Evolutionary conservation across 2,888 invertebrate species (phyloP).

Genomic region (Listrodromus nycthemerus): DNA sequence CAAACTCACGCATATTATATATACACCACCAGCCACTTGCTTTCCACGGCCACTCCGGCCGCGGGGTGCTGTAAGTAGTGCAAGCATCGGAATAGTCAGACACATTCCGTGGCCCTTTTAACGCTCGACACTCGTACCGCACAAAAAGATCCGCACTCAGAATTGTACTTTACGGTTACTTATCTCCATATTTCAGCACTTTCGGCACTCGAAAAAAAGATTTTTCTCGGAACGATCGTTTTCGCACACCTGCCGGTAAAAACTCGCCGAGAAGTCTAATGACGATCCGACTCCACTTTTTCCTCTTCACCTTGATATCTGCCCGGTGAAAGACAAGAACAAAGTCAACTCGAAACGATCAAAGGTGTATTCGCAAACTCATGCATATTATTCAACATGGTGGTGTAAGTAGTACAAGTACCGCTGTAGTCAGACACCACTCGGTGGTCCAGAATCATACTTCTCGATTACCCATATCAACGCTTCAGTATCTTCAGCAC

Average conservation of each 20-base stretch:
- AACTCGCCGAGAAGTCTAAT: background rate
- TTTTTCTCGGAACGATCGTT: background rate
- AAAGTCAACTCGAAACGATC: too few species aligned
- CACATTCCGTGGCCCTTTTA: constrained; percentile 25
- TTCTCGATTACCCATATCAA: background rate
- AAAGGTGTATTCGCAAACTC: too few species aligned
- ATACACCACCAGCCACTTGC: constrained; percentile 6
- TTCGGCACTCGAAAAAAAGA: background rate
- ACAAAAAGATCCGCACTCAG: background rate
- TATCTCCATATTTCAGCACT: background rate
- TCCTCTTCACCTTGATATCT: background rate
- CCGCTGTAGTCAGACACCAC: constrained; percentile 42
- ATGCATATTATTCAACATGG: background rate
- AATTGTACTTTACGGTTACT: background rate
- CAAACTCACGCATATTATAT: constrained; percentile 39
- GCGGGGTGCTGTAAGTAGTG: constrained; percentile 40
- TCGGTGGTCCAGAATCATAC: background rate
- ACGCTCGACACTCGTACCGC: constrained; percentile 20
- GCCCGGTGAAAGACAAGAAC: background rate
- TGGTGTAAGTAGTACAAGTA: constrained; percentile 46
- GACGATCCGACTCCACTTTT: background rate
- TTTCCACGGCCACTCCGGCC: constrained; percentile 9
- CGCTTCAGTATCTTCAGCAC: background rate
- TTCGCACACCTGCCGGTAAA: too few species aligned
- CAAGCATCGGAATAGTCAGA: constrained; percentile 49